These are phyloP conservation scores for Heterochromis multidens DNA, from an alignment of 2,113 vertebrate species.

Conservation along the genomic window DNA sequence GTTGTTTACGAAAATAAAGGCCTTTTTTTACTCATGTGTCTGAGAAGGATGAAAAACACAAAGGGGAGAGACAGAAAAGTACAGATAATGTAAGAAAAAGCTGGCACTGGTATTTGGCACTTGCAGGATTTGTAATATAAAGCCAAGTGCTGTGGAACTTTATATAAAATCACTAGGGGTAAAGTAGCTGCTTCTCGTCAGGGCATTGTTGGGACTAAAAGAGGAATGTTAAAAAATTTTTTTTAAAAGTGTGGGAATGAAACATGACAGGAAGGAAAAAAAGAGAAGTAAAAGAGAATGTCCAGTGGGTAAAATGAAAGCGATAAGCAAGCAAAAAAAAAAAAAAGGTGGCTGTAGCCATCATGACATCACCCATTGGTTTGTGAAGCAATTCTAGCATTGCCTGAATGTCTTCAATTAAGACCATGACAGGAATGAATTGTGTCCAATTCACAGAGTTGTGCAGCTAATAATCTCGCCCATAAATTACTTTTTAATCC, in stretches of 20 bases:
- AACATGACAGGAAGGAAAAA: neutral
- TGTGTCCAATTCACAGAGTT: too few species aligned
- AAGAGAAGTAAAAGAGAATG: neutral
- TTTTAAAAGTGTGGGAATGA: constrained; percentile 2
- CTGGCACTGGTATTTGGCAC: neutral
- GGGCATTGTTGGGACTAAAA: neutral
- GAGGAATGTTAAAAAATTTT: neutral
- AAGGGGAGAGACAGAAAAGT: neutral
- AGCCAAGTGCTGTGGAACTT: neutral
- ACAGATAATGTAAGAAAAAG: neutral
- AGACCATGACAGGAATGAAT: too few species aligned
- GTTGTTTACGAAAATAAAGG: constrained; percentile 10
- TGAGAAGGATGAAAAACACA: neutral
- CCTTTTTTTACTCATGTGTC: neutral
- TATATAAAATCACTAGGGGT: constrained; percentile 26
- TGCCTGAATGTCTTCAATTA: too few species aligned
- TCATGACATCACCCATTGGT: too few species aligned
- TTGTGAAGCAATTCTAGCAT: too few species aligned
- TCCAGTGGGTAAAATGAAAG: neutral
- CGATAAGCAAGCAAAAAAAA: neutral
- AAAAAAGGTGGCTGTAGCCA: neutral
- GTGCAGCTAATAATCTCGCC: too few species aligned
- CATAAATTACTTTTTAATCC: too few species aligned
- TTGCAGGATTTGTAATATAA: neutral
- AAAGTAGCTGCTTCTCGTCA: neutral